Evolutionary conservation across 2,797 vertebrate genomes (phyloP), one percentile per base, ranked within the genome.

Genomic region (Crotalus adamanteus): DNA sequence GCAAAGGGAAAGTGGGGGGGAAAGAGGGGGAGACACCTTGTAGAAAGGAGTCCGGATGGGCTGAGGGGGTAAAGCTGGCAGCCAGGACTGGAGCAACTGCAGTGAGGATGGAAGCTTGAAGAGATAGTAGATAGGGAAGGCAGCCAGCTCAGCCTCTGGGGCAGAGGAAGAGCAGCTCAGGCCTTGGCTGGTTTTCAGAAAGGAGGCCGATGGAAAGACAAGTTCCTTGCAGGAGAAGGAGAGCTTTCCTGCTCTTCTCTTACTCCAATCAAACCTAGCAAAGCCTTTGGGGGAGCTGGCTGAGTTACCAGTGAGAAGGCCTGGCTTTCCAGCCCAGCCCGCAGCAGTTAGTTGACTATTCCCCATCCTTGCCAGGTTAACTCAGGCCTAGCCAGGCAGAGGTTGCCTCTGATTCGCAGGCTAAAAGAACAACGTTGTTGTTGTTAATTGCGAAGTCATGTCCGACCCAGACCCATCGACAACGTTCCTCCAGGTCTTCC

Each of bases 1-100:
- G 1, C 12, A 2, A 28, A 0, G 28, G 28, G 57, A 6, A 13
- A n/a, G 11, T 4, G 2, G 63, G 4, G 13, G 47, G 6, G n/a
- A 31, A 51, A 69, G 16, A 47, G 16, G 61, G 8, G 51, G 31
- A 20, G 22, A 5, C 0, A 55, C 47, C 7, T 61, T 13, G 59
- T 20, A 9, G 55, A 42, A 59, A 4, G 42, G 6, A 13, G 11
- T 56, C 25, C 2, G 3, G 90, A 26, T 2, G 26, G 83, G 5
- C 18, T 18, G 13, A 4, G 13, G 5, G 5, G 60, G 3, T 26
- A n/a, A 53, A 53, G 61, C 65, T 69, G 89, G 20, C 28, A 53
- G 12, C 51, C 47, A 57, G 12, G n/a, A 37, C 1, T 16, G 55
- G 89, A 90, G 20, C 22, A 31, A 7, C 18, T 1, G 51, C 53